Conservation (phyloP, 2,888 invertebrate species). For the Apamea monoglypha region DNA sequence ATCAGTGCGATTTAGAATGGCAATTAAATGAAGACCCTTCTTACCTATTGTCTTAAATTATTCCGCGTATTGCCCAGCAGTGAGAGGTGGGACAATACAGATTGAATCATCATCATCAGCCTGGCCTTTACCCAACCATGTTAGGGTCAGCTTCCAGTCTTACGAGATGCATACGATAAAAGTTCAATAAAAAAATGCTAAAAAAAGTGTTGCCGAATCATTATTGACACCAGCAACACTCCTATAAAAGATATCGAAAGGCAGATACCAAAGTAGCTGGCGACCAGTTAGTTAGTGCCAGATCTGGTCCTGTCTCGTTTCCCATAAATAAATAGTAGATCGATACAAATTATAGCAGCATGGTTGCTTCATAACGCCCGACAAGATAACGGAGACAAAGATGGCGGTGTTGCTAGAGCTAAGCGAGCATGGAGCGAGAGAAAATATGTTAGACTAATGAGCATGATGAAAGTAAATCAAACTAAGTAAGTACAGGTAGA, state of each 20-base stretch:
- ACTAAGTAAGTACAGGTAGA: too few relatives aligned
- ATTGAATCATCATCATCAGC: too few relatives aligned
- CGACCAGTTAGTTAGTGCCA: slow-evolving; percentile 53
- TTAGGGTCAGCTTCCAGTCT: neutral
- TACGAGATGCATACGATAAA: neutral
- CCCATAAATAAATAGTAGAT: slow-evolving; percentile 77
- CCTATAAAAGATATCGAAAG: slow-evolving; percentile 24
- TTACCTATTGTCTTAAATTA: neutral
- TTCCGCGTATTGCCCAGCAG: neutral
- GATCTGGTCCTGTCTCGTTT: slow-evolving; percentile 66
- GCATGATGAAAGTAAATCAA: too few relatives aligned
- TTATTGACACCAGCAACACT: slow-evolving; percentile 1
- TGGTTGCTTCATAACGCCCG: slow-evolving; percentile 79
- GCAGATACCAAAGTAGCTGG: slow-evolving; percentile 30
- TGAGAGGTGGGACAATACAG: too few relatives aligned
- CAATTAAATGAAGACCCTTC: neutral
- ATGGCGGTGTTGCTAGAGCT: slow-evolving; percentile 16
- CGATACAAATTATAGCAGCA: slow-evolving; percentile 78
- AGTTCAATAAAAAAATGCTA: neutral
- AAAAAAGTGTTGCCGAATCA: too few relatives aligned
- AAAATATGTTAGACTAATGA: neutral
- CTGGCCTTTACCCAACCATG: neutral
- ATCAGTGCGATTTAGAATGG: too few relatives aligned
- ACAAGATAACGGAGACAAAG: slow-evolving; percentile 49
- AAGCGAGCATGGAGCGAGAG: neutral